Percentiles rank a stretch among this genome's conserved stretches.
These are phyloP conservation scores for Hyles vespertilio DNA, from an alignment of 1,140 invertebrate species.

Conservation along the genomic window DNA sequence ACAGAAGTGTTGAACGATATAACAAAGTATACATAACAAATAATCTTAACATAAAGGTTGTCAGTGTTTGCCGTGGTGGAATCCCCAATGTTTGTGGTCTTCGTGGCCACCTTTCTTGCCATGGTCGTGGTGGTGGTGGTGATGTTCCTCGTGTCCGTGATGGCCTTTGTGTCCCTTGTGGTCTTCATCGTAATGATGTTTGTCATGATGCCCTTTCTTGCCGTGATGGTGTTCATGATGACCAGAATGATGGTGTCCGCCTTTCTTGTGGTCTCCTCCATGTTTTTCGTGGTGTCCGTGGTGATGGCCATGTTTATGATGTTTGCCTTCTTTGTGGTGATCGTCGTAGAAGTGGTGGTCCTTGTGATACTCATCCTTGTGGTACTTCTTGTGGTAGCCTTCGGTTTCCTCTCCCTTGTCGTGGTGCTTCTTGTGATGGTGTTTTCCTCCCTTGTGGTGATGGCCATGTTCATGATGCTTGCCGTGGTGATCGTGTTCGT, in stretches of 20 bases:
- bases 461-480: slow-evolving; percentile 82
- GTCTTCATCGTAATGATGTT: slow-evolving; percentile 77
- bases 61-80: slow-evolving; percentile 71
- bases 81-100: slow-evolving; percentile 81
- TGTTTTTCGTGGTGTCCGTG: slow-evolving; percentile 78
- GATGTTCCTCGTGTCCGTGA: slow-evolving; percentile 80
- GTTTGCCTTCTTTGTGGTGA: slow-evolving; percentile 79
- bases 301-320: slow-evolving; percentile 79
- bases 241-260: slow-evolving; percentile 79
- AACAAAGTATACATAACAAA: slow-evolving; percentile 41
- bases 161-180: slow-evolving; percentile 82
- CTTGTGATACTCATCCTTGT: slow-evolving; percentile 84
- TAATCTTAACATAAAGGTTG: slow-evolving; percentile 34
- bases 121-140: slow-evolving; percentile 79
- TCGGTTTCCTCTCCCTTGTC: slow-evolving; percentile 81
- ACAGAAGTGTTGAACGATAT: slow-evolving; percentile 43
- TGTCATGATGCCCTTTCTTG: slow-evolving; percentile 79
- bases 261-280: slow-evolving; percentile 79
- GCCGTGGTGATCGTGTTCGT: slow-evolving; percentile 82
- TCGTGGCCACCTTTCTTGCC: slow-evolving; percentile 82
- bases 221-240: slow-evolving; percentile 79
- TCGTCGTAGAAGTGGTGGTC: slow-evolving; percentile 83
- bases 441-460: slow-evolving; percentile 79
- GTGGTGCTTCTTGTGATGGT: slow-evolving; percentile 78
- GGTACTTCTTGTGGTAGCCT: slow-evolving; percentile 82